phyloP scores from a whole-genome alignment of 2,888 invertebrate genomes.

The Meta bourneti region DNA sequence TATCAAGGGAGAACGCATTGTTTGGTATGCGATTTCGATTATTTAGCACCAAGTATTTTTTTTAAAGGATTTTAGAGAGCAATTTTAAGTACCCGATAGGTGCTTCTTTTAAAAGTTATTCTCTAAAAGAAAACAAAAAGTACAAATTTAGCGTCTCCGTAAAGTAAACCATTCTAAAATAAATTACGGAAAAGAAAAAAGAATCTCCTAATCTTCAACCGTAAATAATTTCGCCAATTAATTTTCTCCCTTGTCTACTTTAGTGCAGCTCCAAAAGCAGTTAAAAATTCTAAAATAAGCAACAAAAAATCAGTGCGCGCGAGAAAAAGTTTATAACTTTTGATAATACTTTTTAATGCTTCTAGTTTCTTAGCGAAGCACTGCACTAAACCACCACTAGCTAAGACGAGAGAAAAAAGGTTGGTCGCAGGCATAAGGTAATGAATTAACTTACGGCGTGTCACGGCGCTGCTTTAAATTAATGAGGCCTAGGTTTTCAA shows the following conservation, averaged over 20 bases:
- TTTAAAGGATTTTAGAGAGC: background rate
- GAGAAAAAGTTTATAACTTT: constrained; percentile 12
- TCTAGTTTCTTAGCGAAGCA: constrained; percentile 31
- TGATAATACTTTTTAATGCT: constrained; percentile 56
- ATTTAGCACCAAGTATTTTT: background rate
- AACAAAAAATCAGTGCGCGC: constrained; percentile 22
- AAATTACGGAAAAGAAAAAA: constrained; percentile 35
- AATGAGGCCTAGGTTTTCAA: constrained; percentile 35
- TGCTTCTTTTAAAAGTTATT: constrained; percentile 2
- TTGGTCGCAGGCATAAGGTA: constrained; percentile 15
- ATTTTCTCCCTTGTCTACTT: constrained; percentile 61
- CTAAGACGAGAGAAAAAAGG: background rate
- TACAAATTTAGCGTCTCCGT: background rate
- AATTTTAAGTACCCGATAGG: background rate
- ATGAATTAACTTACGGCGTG: constrained; percentile 51
- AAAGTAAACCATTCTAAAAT: constrained; percentile 45
- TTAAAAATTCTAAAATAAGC: constrained; percentile 54
- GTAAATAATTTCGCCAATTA: constrained; percentile 70
- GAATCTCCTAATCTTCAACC: constrained; percentile 38
- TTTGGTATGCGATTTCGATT: background rate
- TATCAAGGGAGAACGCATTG: background rate
- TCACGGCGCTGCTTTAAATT: constrained; percentile 40
- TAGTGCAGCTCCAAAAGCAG: constrained; percentile 5
- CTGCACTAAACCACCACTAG: background rate
- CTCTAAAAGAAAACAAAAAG: background rate